Evolutionary conservation across 2,113 vertebrate genomes (phyloP), one percentile per base, ranked within the genome.

Genomic region (Osmerus eperlanus): DNA sequence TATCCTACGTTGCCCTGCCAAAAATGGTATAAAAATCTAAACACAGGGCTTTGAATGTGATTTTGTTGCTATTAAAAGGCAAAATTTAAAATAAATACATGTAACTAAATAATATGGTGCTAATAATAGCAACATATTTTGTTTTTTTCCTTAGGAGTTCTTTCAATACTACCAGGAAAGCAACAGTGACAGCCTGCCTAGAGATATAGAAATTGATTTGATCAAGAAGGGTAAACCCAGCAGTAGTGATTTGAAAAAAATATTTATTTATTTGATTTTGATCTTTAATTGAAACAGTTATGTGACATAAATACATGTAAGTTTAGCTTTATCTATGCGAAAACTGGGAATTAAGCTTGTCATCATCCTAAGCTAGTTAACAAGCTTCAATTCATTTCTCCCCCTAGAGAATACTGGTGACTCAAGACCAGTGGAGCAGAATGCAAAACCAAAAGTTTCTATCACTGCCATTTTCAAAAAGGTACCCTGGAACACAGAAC

Each of bases 121-220:
- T 47, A 47, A 47, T 47, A 47, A 47, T 47, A 8, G 41, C 41
- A 11, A 47, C 41, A 47, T 47, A 47, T 47, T 47, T 47, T 47
- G 7, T 11, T 11, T 47, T 11, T 47, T 9, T 11, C 41, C 1
- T 47, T 47, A 47, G 41, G 95, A 96, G 68, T 98, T 97, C 83
- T 98, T 96, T 87, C 93, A 93, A 69, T 93, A 92, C 83, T 94
- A 94, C 74, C 92, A 86, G 23, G 93, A 95, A 81, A 92, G 89
- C 70, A 90, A 86, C 70, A 80, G 71, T 79, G 83, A 79, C 54
- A 53, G 1, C 76, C 85, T 83, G 53, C 80, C 1, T 12, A 82
- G 76, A 2, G 94, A 97, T 63, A 91, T 93, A 76, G 95, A 95
- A 78, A 97, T 96, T 91, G 95, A 96, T 68, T 83, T 97, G 68